Evolutionary conservation across 2,797 vertebrate species (phyloP), one percentile per base, ranked within the genome.

Genomic region (Pipistrellus nathusii): DNA sequence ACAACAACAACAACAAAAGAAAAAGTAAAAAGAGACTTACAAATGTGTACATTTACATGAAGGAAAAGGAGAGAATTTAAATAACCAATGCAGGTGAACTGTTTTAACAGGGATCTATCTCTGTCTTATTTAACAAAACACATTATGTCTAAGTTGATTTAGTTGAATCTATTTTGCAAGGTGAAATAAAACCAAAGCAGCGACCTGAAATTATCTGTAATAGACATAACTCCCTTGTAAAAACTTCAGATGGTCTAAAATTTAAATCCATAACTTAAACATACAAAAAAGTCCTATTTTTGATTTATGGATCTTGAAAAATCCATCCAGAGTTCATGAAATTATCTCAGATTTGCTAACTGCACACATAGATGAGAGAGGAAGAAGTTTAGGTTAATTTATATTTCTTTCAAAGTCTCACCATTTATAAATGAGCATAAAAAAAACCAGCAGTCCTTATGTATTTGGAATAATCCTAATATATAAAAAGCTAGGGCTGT

Each of bases 71-170:
- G 13, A 96, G 59, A 88, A 96, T 96, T 98, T 81, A 94, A 96
- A 97, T 27, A 89, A 48, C 8, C 68, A 87, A 95, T 95, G 73
- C 85, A 96, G n/a, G 93, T 96, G 85, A 95, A 30, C 72, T 78
- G 46, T 84, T 90, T 97, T 95, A 91, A 91, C 76, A 95, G 32
- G 95, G 38, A 94, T 96, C 94, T 30, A 62, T 62, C 27, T 94
- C n/a, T 90, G 44, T 90, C 95, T 97, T 97, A 96, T 48, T 93
- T 94, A 95, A 88, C 44, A 86, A 93, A 80, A 91, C 0, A 0
- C 86, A 96, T 97, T 97, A 94, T 27, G 81, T 94, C 76, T 94
- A 97, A 97, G 30, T 96, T 96, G 94, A 77, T 35, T 13, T 77
- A 27, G 38, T 91, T 97, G 96, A 97, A 97, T 97, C 41, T 53